These are phyloP conservation scores for Microcebus ravelobensis DNA, from an alignment of 2,113 vertebrate species.

Conservation along the genomic window DNA sequence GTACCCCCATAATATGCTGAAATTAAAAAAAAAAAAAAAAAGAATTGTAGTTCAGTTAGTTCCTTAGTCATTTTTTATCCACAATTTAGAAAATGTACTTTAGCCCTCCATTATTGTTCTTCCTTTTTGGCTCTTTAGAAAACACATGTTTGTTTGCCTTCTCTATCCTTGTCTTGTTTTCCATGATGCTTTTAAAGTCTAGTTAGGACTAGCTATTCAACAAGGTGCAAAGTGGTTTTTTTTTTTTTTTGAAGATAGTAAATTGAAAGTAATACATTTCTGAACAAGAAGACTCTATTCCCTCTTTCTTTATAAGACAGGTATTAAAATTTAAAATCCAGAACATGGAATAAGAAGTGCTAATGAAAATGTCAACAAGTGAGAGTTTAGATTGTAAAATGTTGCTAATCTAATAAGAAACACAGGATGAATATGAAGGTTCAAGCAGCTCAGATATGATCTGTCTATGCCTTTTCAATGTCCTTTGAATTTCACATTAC, in stretches of 20 bases:
- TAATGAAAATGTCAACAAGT: conserved; percentile 64
- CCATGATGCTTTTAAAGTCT: background rate
- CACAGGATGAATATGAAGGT: background rate
- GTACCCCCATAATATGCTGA: too few species aligned
- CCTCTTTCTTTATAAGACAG: conserved; percentile 34
- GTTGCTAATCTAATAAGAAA: conserved; percentile 13
- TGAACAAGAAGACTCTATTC: background rate
- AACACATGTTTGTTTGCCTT: background rate
- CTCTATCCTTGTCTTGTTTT: background rate
- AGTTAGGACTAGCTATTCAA: background rate
- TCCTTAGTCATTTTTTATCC: background rate
- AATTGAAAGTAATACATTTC: conserved; percentile 39
- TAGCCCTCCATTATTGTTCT: background rate
- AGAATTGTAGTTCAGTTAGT: background rate
- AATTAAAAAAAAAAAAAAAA: too few species aligned
- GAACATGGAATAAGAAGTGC: conserved; percentile 40
- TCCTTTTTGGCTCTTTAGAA: background rate
- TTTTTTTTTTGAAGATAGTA: background rate
- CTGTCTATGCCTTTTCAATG: conserved; percentile 29
- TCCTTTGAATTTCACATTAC: background rate
- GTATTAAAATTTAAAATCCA: conserved; percentile 61
- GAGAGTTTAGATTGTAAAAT: conserved; percentile 54
- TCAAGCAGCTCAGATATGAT: background rate
- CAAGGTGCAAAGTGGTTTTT: background rate
- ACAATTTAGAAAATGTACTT: background rate